phyloP scores from a whole-genome alignment of 2,888 invertebrate species.

The Drosophila pegasa region DNA sequence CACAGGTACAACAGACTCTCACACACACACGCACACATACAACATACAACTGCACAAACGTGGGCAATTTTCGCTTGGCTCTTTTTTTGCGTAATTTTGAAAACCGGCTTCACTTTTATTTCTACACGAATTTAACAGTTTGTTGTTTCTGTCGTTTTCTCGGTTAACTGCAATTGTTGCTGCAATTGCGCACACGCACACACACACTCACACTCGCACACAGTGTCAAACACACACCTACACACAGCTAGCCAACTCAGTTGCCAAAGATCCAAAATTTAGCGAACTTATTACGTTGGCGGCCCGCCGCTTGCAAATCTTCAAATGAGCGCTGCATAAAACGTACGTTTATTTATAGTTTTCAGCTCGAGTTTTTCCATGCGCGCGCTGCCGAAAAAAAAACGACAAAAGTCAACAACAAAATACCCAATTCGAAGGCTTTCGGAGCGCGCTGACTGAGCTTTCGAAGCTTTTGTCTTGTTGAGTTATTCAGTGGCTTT shows the following conservation, averaged over 20 bases:
- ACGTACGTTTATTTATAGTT: conserved; percentile 84
- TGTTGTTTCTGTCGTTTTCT: conserved; percentile 60
- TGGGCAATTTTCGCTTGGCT: conserved; percentile 47
- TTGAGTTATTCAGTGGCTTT: conserved; percentile 16
- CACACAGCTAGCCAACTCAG: conserved; percentile 43
- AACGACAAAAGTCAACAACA: not conserved
- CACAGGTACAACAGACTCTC: conserved; percentile 35
- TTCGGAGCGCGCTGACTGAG: conserved; percentile 45
- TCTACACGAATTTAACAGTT: conserved; percentile 58
- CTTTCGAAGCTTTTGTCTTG: conserved; percentile 44
- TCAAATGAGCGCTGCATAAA: conserved; percentile 81
- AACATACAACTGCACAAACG: conserved; percentile 31
- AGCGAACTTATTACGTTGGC: conserved; percentile 53
- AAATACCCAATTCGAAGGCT: conserved; percentile 51
- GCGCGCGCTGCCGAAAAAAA: conserved; percentile 51
- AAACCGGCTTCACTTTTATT: conserved; percentile 78
- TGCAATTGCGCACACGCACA: conserved; percentile 60
- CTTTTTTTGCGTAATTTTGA: conserved; percentile 73
- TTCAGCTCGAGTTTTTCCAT: conserved; percentile 66
- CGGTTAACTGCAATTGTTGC: conserved; percentile 79
- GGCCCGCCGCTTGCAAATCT: conserved; percentile 82
- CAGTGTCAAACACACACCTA: conserved; percentile 29
- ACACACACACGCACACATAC: conserved; percentile 32
- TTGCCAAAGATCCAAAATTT: conserved; percentile 54
- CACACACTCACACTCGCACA: conserved; percentile 23